Percentiles rank a stretch among this genome's conserved stretches.
Conservation (phyloP, 2,113 vertebrate species). For the Ptyas mucosa region DNA sequence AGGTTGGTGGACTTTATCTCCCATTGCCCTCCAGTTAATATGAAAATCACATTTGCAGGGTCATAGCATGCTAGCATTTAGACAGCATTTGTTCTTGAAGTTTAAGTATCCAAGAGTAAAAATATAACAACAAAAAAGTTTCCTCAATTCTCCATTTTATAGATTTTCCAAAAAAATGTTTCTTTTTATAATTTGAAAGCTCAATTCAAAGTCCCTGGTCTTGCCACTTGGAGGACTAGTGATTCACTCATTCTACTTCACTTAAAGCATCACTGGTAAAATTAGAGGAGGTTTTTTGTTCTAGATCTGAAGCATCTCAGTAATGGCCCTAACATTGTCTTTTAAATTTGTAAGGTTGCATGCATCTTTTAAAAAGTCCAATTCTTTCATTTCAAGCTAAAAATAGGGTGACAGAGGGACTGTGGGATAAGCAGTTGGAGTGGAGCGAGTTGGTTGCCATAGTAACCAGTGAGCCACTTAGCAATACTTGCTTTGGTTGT, state of each 20-base stretch:
- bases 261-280: constrained; percentile 7
- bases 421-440: constrained; percentile 79
- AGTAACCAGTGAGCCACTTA: constrained; percentile 78
- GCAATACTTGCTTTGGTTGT: constrained; percentile 71
- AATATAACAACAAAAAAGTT: neutral
- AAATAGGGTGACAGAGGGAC: constrained; percentile 82
- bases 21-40: neutral
- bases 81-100: neutral
- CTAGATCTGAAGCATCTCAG: constrained; percentile 31
- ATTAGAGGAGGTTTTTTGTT: constrained; percentile 11
- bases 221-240: neutral
- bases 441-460: constrained; percentile 74
- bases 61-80: neutral
- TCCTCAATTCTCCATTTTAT: neutral
- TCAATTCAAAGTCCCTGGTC: constrained; percentile 10
- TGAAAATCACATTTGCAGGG: neutral
- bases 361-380: constrained; percentile 56
- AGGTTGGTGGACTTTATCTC: neutral
- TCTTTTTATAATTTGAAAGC: neutral
- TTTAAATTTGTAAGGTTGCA: constrained; percentile 54
- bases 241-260: fast-evolving
- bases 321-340: constrained; percentile 34
- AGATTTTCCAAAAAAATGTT: constrained; percentile 5
- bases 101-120: neutral
- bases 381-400: constrained; percentile 76